A percentile compares a stretch with the other conserved stretches of the same genome.
Conservation (phyloP, 2,888 invertebrate genomes). For the Eupithecia centaureata region DNA sequence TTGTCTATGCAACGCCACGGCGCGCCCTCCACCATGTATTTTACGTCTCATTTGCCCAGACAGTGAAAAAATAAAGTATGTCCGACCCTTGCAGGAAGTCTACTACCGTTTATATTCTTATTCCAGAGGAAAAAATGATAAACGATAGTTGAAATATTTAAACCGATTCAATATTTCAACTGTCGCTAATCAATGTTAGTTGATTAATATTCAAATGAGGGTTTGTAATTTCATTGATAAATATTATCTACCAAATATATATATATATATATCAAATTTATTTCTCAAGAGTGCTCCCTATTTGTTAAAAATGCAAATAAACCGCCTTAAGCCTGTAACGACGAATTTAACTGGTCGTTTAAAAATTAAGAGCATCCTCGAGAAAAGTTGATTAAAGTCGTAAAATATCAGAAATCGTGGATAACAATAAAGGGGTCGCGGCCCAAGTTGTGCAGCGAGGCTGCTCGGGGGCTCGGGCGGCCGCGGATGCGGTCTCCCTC, state of each 20-base stretch:
- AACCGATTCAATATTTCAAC: too few species aligned
- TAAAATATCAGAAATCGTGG: constrained; percentile 58
- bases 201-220: not conserved
- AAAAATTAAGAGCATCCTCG: constrained; percentile 39
- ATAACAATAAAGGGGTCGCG: constrained; percentile 65
- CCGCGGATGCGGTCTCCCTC: constrained; percentile 64
- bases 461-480: constrained; percentile 38
- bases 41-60: constrained; percentile 53
- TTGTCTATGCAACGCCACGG: constrained; percentile 60
- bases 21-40: constrained; percentile 49
- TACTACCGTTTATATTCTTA: not conserved
- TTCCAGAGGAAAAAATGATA: not conserved
- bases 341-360: constrained; percentile 14
- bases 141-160: too few species aligned
- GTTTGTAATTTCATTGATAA: not conserved
- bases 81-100: not conserved
- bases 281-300: not conserved
- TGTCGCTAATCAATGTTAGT: too few species aligned
- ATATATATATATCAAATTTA: not conserved
- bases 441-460: constrained; percentile 66
- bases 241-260: not conserved
- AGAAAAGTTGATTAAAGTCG: constrained; percentile 57
- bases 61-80: constrained; percentile 21
- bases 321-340: constrained; percentile 1
- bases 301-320: not conserved